Base-by-base conservation (phyloP, 2,888 invertebrate species). In the Drosophila yooni region DNA sequence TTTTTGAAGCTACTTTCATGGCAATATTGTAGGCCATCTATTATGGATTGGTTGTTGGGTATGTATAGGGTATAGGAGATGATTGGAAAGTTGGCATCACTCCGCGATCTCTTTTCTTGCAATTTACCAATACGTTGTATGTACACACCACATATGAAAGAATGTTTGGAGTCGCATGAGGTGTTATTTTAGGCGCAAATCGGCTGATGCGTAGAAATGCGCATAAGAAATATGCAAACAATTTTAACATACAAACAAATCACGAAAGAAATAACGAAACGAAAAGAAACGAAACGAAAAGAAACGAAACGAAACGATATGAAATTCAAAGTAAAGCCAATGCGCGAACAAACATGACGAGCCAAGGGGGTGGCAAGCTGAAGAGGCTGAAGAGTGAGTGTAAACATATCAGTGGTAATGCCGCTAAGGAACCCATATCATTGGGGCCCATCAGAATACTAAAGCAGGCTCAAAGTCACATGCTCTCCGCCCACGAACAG, bases 341-440 rank as follows among this genome's bases (percentile, higher is more conserved):
- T 13, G 21, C 13, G 43, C 43, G 43, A 21, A 21, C 43, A 46
- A 46, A 46, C 4, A 46, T 25, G 46, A 46, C 8, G 7, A 25
- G 18, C 33, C 33, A 6, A 27, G 1, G 50, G 10, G 29, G 18
- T 31, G 51, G 51, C 56, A 61, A 62, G 38, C 33, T 33, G 53
- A 34, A 53, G 40, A 52, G 60, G 50, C 51, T 54, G 61, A 50
- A 59, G 48, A 21, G 21, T 21, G 21, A 60, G 40, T 72, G 74
- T 80, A 84, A 88, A 83, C 88, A 84, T 88, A 83, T 83, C 85
- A 84, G 75, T 88, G 82, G 63, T 63, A 80, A 79, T 78, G 65
- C 70, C 67, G 69, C 57, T 43, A 63, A 67, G 69, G 53, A 67
- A 69, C 68, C 76, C 76, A 74, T 83, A 46, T 46, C 46, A 46